These are phyloP conservation scores for Octopus sinensis DNA, from an alignment of 1,140 invertebrate species.

Conservation along the genomic window DNA sequence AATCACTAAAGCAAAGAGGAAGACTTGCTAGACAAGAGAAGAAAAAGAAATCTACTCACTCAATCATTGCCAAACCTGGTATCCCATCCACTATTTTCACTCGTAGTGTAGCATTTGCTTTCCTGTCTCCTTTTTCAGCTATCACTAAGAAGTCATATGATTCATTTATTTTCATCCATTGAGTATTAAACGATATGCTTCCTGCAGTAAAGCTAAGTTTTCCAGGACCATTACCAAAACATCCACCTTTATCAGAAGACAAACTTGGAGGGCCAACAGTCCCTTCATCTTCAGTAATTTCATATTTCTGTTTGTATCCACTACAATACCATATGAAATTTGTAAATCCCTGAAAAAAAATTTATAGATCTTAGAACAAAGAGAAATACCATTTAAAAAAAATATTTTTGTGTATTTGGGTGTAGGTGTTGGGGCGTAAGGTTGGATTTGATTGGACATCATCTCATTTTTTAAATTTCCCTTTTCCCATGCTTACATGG, in stretches of 20 bases:
- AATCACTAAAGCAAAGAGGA: neutral
- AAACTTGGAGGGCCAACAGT: slow-evolving; percentile 4
- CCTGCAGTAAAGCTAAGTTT: slow-evolving; percentile 21
- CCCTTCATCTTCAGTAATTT: neutral
- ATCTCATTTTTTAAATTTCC: too few species aligned
- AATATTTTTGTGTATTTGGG: too few species aligned
- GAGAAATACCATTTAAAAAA: too few species aligned
- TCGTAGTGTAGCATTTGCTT: neutral
- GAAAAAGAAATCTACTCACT: slow-evolving; percentile 15
- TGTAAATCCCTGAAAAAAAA: slow-evolving; percentile 21
- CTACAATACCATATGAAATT: slow-evolving; percentile 27
- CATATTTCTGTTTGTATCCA: slow-evolving; percentile 16
- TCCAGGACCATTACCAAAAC: slow-evolving; percentile 37
- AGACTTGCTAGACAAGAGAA: neutral
- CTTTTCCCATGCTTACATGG: too few species aligned
- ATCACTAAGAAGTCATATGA: slow-evolving; percentile 31
- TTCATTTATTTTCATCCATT: slow-evolving; percentile 26
- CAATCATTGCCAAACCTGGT: slow-evolving; percentile 19
- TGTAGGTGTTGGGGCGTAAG: too few species aligned
- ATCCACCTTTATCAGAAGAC: slow-evolving; percentile 32
- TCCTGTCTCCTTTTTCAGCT: slow-evolving; percentile 17
- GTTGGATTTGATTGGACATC: too few species aligned
- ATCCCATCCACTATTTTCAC: slow-evolving; percentile 17
- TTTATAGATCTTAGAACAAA: neutral
- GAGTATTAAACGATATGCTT: slow-evolving; percentile 23